These are phyloP conservation scores for Hepsetus odoe DNA, from an alignment of 2,113 vertebrate genomes.

Conservation along the genomic window DNA sequence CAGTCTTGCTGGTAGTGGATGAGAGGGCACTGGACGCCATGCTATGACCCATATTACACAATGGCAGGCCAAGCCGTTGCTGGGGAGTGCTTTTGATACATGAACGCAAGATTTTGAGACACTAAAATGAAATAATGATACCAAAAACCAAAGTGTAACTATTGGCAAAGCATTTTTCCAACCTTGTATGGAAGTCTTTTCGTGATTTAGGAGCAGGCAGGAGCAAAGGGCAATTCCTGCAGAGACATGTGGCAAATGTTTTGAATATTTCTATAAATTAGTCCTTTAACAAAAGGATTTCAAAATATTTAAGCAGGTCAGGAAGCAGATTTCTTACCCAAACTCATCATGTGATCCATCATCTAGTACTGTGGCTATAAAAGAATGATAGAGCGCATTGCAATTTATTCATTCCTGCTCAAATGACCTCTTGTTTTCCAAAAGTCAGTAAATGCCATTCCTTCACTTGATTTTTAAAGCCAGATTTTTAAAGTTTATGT, in stretches of 20 bases:
- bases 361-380: conserved; percentile 64
- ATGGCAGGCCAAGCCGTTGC: conserved; percentile 57
- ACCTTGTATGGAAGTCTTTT: conserved; percentile 59
- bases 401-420: background rate
- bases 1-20: conserved; percentile 75
- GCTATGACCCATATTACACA: conserved; percentile 78
- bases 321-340: conserved; percentile 64
- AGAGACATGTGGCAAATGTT: background rate
- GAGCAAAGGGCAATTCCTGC: conserved; percentile 39
- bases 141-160: background rate
- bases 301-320: background rate
- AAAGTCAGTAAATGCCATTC: background rate
- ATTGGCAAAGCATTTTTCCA: conserved; percentile 11
- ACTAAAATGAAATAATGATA: background rate
- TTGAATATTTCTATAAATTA: background rate
- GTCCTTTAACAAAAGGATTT: background rate
- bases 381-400: conserved; percentile 4
- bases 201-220: conserved; percentile 32
- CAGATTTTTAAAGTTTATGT: no score
- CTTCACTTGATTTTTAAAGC: background rate
- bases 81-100: conserved; percentile 60
- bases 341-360: conserved; percentile 31
- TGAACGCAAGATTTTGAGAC: conserved; percentile 14
- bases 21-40: conserved; percentile 82
- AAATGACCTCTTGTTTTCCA: background rate